Evolutionary conservation across 2,797 vertebrate genomes (phyloP), one percentile per base, ranked within the genome.

Genomic region (Oreonectes daqikongensis): DNA sequence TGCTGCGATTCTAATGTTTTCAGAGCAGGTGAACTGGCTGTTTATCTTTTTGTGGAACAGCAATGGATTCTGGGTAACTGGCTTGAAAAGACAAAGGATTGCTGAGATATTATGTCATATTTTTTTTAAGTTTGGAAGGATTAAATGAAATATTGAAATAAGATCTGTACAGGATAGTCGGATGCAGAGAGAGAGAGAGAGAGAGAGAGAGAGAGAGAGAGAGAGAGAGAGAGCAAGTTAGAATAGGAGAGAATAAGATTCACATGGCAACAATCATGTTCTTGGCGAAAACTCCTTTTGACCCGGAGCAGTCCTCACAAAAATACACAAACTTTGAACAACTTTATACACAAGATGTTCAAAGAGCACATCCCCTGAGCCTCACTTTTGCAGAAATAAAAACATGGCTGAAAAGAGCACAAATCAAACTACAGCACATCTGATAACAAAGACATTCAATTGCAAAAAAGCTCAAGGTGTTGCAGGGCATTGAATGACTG

Each of bases 21-120:
- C 46, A 57, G 46, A 59, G 38, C 24, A n/a, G 20, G 14, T 26
- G 52, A 50, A 42, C 30, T 32, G 55, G 24, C 17, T 48, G 26
- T 68, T 53, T 40, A 35, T 78, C 26, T 59, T 69, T 69, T 26
- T n/a, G 11, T 70, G 61, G 32, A 18, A 61, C 14, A 61, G 52
- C 64, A 50, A 65, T 50, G 42, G 22, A 66, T 72, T 17, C 60
- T 46, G 69, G 59, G 73, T 70, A 40, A 60, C 24, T 69, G 22
- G n/a, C 17, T 30, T 35, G 53, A 53, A 78, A 24, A 53, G 17
- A 74, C 53, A 42, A 59, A 67, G 42, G 59, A 64, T 48, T 48
- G 32, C 32, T 55, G 53, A 65, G 50, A 72, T 81, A 68, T 75
- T n/a, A n/a, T n/a, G 68, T 74, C 71, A 63, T 55, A 52, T 65